Evolutionary conservation across 35 echinoderm and acorn worm species (phyloP).

Genomic region (Lytechinus variegatus): DNA sequence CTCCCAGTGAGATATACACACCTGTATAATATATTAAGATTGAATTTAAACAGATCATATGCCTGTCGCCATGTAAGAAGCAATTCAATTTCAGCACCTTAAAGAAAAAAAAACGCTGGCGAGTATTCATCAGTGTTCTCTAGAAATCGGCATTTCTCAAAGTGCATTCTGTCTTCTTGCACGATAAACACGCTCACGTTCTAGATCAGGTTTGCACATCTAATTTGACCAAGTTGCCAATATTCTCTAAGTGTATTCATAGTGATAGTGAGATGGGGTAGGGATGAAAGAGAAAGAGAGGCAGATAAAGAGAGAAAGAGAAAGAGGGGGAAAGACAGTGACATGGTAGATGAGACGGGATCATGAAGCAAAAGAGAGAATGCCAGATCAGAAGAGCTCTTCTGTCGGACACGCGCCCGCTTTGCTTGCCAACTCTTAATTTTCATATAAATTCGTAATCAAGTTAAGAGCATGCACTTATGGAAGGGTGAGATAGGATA

Average conservation of each 20-base stretch:
- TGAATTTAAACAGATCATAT: background rate
- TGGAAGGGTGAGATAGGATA: background rate
- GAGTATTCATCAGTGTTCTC: background rate
- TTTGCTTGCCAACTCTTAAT: conserved; percentile 28
- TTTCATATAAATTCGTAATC: conserved; percentile 53
- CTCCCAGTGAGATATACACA: too few relatives aligned
- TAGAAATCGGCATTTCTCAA: background rate
- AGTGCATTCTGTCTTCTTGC: background rate
- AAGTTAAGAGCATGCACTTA: conserved; percentile 43
- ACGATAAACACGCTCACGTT: background rate
- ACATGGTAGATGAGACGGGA: background rate
- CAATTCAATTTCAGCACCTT: background rate
- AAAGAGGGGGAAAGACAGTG: background rate
- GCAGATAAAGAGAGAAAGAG: background rate
- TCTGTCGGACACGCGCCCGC: conserved; percentile 3
- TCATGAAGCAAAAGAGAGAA: too few relatives aligned
- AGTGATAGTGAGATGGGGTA: background rate
- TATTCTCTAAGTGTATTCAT: conserved; percentile 25
- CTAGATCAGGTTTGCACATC: conserved; percentile 34
- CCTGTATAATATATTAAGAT: background rate
- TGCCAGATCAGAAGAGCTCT: background rate
- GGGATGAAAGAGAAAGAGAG: background rate
- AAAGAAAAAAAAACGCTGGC: background rate
- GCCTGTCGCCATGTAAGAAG: background rate
- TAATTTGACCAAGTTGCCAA: conserved; percentile 33